These are phyloP conservation scores for Danionella cerebrum DNA, from an alignment of 2,113 vertebrate species.

Conservation along the genomic window DNA sequence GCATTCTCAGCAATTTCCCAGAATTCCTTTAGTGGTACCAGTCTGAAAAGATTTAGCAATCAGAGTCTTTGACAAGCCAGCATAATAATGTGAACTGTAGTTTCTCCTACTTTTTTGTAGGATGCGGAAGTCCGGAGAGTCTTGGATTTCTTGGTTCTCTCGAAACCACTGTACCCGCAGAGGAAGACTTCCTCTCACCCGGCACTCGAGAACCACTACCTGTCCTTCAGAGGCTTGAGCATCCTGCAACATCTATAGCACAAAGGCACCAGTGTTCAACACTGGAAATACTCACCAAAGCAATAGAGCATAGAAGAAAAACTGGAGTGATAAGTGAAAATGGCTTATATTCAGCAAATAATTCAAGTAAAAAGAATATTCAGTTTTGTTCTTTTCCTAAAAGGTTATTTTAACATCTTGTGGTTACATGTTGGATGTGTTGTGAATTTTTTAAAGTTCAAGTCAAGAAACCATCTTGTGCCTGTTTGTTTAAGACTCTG, in stretches of 20 bases:
- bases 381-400: background rate
- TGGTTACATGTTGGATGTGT: background rate
- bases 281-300: background rate
- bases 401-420: background rate
- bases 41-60: too few relatives aligned
- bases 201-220: slow-evolving; percentile 90
- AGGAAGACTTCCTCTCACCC: slow-evolving; percentile 78
- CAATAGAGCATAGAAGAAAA: background rate
- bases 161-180: slow-evolving; percentile 84
- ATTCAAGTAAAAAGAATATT: too few relatives aligned
- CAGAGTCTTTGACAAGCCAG: too few relatives aligned
- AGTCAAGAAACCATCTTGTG: background rate
- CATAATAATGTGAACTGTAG: background rate
- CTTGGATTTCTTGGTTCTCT: slow-evolving; percentile 83
- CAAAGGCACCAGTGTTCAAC: background rate
- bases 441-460: background rate
- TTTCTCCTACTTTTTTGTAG: slow-evolving; percentile 88
- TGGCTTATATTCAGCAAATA: too few relatives aligned
- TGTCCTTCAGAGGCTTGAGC: slow-evolving; percentile 81
- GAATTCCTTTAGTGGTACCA: too few relatives aligned
- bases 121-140: slow-evolving; percentile 94
- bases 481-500: slow-evolving; percentile 4
- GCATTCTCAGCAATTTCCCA: too few relatives aligned
- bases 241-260: slow-evolving; percentile 77
- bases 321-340: background rate